Conservation (phyloP, 2,888 invertebrate species). For the Lamellibrachia columna region DNA sequence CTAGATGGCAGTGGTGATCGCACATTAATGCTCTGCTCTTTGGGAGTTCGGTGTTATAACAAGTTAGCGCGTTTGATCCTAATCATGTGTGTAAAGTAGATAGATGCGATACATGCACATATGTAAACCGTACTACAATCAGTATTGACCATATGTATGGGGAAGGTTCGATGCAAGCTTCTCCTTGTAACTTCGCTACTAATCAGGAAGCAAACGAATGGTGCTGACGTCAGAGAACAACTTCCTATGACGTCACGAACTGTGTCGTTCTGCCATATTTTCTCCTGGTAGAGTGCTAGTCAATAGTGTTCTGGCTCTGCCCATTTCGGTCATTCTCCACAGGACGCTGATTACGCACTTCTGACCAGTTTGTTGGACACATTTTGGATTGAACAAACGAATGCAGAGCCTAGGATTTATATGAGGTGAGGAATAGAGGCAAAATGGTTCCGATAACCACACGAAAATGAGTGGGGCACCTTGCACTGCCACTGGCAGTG, state of each 20-base stretch:
- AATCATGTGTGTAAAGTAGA: background rate
- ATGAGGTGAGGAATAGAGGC: background rate
- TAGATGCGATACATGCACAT: background rate
- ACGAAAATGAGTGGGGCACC: conserved; percentile 16
- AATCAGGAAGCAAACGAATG: conserved; percentile 16
- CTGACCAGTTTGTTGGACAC: background rate
- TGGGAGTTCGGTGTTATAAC: background rate
- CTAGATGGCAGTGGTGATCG: background rate
- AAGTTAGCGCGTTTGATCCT: background rate
- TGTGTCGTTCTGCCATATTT: conserved; percentile 16
- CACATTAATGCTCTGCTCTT: background rate
- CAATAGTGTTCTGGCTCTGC: conserved; percentile 16
- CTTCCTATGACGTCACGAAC: conserved; percentile 12
- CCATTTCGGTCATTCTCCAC: conserved; percentile 12
- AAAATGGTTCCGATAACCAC: background rate
- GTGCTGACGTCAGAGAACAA: conserved; percentile 6
- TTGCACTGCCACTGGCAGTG: background rate
- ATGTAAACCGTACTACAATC: background rate
- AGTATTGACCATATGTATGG: background rate
- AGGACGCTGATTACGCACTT: background rate
- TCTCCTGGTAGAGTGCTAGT: background rate
- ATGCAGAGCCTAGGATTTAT: conserved; percentile 5
- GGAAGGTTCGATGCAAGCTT: background rate
- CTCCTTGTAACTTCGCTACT: background rate
- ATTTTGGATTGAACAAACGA: conserved; percentile 16